phyloP scores from a whole-genome alignment of 2,888 invertebrate genomes.

The Plebejus argus region DNA sequence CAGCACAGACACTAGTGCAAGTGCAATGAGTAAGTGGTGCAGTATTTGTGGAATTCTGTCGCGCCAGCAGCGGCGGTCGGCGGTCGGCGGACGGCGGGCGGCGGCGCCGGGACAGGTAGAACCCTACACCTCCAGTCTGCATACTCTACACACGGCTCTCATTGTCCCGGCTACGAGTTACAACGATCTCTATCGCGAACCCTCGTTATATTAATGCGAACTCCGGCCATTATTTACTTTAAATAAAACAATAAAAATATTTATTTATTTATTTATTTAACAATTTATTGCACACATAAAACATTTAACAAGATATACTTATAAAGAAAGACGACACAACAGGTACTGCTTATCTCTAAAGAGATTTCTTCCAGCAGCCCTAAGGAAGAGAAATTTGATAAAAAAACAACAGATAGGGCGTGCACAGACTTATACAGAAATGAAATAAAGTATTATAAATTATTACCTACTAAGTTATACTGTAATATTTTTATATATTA shows the following conservation, averaged over 20 bases:
- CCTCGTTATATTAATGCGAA: background rate
- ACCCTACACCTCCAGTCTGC: background rate
- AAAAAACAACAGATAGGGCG: too few species aligned
- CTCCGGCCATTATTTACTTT: background rate
- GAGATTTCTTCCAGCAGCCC: too few species aligned
- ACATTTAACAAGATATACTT: too few species aligned
- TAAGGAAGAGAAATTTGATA: too few species aligned
- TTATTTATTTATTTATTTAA: too few species aligned
- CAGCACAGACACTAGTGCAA: background rate
- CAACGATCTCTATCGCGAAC: background rate
- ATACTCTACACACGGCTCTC: background rate
- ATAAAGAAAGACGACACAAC: too few species aligned
- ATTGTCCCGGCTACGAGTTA: background rate
- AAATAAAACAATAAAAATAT: slow-evolving; percentile 14
- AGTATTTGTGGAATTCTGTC: slow-evolving; percentile 19
- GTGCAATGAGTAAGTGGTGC: background rate
- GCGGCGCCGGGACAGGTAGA: slow-evolving; percentile 15
- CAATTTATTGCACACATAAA: too few species aligned
- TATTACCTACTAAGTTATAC: too few species aligned
- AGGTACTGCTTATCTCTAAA: too few species aligned
- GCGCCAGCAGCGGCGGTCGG: background rate
- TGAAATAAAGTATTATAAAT: too few species aligned
- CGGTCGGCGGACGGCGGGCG: background rate
- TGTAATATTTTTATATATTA: too few species aligned
- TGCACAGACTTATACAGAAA: too few species aligned